phyloP scores from a whole-genome alignment of 2,797 vertebrate genomes.

The Furcifer pardalis region DNA sequence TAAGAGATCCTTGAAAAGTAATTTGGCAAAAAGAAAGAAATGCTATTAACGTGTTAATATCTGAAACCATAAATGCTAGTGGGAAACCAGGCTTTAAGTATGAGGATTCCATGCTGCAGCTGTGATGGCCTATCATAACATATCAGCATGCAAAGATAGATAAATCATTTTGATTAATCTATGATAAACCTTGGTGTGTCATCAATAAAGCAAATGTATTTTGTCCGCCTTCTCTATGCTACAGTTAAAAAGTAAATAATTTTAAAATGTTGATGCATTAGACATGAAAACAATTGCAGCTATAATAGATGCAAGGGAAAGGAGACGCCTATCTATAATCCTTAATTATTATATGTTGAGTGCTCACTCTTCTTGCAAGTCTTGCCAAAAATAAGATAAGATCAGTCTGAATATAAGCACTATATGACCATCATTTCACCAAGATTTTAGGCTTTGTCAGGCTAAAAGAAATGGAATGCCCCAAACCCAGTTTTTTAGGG shows the following conservation, averaged over 20 bases:
- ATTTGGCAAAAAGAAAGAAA: neutral
- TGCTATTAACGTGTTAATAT: neutral
- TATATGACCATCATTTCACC: neutral
- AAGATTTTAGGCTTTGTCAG: neutral
- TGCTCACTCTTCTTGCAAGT: slow-evolving; percentile 22
- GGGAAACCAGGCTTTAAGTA: neutral
- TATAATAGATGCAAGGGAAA: neutral
- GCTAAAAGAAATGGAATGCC: neutral
- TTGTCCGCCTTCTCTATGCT: neutral
- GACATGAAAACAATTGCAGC: neutral
- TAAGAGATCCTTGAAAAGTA: neutral
- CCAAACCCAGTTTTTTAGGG: slow-evolving; percentile 22
- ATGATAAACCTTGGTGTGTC: slow-evolving; percentile 7
- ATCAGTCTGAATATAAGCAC: neutral
- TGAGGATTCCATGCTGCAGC: neutral
- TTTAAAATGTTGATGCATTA: slow-evolving; percentile 5
- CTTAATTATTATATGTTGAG: slow-evolving; percentile 11
- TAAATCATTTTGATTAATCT: slow-evolving; percentile 32
- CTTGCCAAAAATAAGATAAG: neutral
- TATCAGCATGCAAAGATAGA: neutral
- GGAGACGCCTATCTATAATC: neutral
- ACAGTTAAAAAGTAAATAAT: slow-evolving; percentile 2
- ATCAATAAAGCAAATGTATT: neutral
- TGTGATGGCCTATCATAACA: neutral
- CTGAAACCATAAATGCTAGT: neutral